Base-by-base conservation (phyloP, 2,888 invertebrate genomes). In the Agrotis ipsilon region DNA sequence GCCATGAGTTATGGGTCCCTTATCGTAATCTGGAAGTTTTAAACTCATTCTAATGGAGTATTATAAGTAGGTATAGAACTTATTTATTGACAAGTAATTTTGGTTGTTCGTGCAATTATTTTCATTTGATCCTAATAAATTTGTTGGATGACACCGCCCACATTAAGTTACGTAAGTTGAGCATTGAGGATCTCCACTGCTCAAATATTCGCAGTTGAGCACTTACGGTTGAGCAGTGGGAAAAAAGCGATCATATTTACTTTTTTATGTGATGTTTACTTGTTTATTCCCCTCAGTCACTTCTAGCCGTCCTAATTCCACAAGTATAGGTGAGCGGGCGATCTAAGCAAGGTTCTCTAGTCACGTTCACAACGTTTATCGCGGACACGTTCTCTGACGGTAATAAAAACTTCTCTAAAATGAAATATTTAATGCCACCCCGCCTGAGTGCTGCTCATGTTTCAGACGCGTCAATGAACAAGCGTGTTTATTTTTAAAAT, bases 321-420 rank as follows among this genome's bases (percentile, higher is more conserved):
- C 55, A 89, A 88, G 88, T 88, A 88, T 80, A 86, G 83, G 79
- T 83, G 80, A 81, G 78, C 78, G 78, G 78, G 86, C 89, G 90
- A 90, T 91, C 91, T 91, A 92, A 92, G 90, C 91, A 88, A 88
- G 88, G 88, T 92, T 92, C 93, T 93, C 94, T 94, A 94, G 94
- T 95, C 95, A 95, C 95, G 95, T 94, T 78, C 89, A 57, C 87
- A 87, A 88, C 92, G 94, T 95, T 94, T 94, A 95, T 95, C 95
- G 95, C 89, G 92, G 89, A 93, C 95, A 95, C 95, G 95, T 95
- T 92, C 92, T 87, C 91, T 85, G 91, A 88, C 91, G 92, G 94
- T 92, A 94, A 94, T 95, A 95, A 95, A 95, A 95, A 95, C 94
- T 95, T 95, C 93, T 95, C 95, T 94, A 94, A 95, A 95, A 94